Conservation (phyloP, 1,140 invertebrate species). For the Ylistrum balloti region DNA sequence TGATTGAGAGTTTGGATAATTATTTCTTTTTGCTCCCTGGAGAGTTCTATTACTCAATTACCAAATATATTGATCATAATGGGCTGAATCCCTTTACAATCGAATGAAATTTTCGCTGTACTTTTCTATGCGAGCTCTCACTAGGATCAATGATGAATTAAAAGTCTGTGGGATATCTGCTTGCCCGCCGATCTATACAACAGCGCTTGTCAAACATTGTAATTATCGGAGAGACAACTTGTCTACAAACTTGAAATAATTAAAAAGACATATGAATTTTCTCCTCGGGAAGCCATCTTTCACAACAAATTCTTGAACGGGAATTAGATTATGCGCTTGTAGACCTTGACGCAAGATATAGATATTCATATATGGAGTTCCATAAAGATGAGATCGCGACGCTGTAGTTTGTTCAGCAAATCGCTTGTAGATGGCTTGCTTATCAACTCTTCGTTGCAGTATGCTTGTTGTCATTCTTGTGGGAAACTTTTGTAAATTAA, state of each 20-base stretch:
- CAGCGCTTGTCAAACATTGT: neutral
- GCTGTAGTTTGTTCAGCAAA: neutral
- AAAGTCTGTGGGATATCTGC: neutral
- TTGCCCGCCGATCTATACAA: neutral
- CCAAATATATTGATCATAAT: constrained; percentile 54
- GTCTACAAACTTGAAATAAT: constrained; percentile 14
- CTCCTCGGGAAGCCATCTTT: neutral
- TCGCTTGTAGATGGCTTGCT: neutral
- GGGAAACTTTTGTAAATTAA: constrained; percentile 35
- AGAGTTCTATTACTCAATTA: constrained; percentile 62
- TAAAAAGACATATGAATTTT: constrained; percentile 36
- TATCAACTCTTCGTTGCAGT: neutral
- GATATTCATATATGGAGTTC: neutral
- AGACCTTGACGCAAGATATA: neutral
- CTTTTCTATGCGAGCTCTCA: neutral
- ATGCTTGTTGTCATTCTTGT: constrained; percentile 24
- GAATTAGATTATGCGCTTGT: neutral
- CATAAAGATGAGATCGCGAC: neutral
- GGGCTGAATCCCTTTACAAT: constrained; percentile 22
- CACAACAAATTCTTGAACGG: constrained; percentile 13
- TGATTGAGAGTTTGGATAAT: constrained; percentile 61
- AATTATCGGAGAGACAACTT: constrained; percentile 34
- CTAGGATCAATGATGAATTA: neutral
- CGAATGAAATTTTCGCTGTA: constrained; percentile 24
- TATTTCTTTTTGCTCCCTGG: constrained; percentile 58